Percentiles rank a stretch among this genome's conserved stretches.
Evolutionary conservation across 92 coral and sea anemone species (phyloP).

Genomic region (Isaurus tuberculatus): DNA sequence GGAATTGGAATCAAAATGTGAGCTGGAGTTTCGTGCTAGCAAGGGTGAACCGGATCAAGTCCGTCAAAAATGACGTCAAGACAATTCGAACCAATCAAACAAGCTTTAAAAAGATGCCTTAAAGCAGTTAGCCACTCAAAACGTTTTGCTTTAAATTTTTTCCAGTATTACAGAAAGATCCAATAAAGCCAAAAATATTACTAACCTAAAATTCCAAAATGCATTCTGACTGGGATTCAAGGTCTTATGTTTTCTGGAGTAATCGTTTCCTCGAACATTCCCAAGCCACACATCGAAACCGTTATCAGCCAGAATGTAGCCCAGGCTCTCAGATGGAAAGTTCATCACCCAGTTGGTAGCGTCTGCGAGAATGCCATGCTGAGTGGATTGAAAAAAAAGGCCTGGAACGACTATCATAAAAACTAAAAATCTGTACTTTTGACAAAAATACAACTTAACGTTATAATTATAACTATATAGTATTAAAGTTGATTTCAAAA

Average conservation of each 20-base stretch:
- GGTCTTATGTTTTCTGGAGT: conserved; percentile 74
- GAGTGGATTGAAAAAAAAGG: conserved; percentile 57
- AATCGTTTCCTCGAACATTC: conserved; percentile 90
- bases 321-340: conserved; percentile 75
- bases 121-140: too few species aligned
- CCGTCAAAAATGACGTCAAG: too few species aligned
- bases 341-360: conserved; percentile 78
- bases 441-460: not conserved
- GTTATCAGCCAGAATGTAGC: conserved; percentile 90
- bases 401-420: not conserved
- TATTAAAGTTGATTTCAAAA: not conserved
- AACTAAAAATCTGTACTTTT: not conserved
- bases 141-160: too few species aligned
- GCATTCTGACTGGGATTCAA: conserved; percentile 66
- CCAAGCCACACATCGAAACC: conserved; percentile 99
- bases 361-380: conserved; percentile 91
- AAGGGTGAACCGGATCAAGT: too few species aligned
- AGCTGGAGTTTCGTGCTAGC: too few species aligned
- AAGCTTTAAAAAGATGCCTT: too few species aligned
- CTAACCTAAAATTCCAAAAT: conserved; percentile 98
- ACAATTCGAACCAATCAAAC: too few species aligned
- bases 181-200: not conserved
- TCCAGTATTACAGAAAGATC: too few species aligned
- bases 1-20: too few species aligned
- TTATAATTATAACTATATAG: not conserved